Evolutionary conservation across 2,113 vertebrate genomes (phyloP).

Genomic region (Trinectes maculatus): DNA sequence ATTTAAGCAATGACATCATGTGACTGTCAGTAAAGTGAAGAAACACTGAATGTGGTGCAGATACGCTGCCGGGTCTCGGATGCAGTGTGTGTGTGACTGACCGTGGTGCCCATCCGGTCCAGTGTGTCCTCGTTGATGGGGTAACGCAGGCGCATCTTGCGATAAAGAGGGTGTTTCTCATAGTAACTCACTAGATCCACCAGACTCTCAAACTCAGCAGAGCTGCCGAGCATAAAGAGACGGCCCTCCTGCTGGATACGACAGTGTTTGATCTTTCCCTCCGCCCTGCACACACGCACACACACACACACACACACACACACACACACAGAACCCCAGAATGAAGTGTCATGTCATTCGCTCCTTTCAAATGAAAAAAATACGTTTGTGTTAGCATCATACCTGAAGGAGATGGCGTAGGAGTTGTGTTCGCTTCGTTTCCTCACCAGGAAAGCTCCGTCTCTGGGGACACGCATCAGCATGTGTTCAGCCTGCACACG

Average conservation of each 20-base stretch:
- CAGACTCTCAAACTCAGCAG: conserved; percentile 88
- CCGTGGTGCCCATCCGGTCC: conserved; percentile 89
- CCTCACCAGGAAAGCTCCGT: conserved; percentile 88
- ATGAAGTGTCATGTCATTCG: too few species aligned
- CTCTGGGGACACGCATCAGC: conserved; percentile 88
- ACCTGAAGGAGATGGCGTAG: conserved; percentile 90
- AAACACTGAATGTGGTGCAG: too few species aligned
- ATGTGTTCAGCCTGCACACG: conserved; percentile 89
- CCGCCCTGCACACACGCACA: conserved; percentile 81
- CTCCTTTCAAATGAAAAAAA: neutral
- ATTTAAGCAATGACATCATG: too few species aligned
- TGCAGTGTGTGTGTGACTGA: conserved; percentile 63
- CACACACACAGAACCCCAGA: neutral
- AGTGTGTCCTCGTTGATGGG: conserved; percentile 90
- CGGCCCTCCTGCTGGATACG: conserved; percentile 89
- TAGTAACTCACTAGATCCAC: conserved; percentile 89
- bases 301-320: neutral
- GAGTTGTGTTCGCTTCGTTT: conserved; percentile 86
- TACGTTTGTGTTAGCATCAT: neutral
- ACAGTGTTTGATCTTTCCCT: conserved; percentile 92
- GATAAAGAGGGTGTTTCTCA: conserved; percentile 88
- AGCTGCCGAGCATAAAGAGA: conserved; percentile 90
- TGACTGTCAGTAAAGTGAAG: too few species aligned
- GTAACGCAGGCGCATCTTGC: conserved; percentile 90
- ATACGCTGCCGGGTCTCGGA: too few species aligned